phyloP scores from a whole-genome alignment of 2,113 vertebrate species.

The Toxotes chatareus region DNA sequence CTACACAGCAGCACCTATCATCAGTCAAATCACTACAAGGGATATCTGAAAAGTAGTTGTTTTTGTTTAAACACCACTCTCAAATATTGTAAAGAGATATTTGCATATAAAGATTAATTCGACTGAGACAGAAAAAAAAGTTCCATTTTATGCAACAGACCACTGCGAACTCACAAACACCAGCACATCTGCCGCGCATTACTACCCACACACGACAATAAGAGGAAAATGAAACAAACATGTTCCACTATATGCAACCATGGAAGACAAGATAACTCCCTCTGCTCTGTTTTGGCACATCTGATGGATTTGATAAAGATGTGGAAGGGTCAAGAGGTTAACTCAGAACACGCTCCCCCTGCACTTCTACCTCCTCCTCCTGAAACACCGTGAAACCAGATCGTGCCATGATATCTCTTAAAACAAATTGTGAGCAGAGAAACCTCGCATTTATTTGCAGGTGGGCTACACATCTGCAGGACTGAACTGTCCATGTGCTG shows the following conservation, averaged over 20 bases:
- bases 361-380: slow-evolving; percentile 24
- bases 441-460: slow-evolving; percentile 24
- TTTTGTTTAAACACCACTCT: slow-evolving; percentile 10
- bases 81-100: slow-evolving; percentile 23
- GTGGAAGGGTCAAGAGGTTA: slow-evolving; percentile 67
- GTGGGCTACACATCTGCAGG: slow-evolving; percentile 40
- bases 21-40: not conserved
- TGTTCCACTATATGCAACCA: slow-evolving; percentile 60
- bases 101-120: slow-evolving; percentile 37
- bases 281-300: slow-evolving; percentile 49
- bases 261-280: slow-evolving; percentile 61
- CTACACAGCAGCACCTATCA: not conserved
- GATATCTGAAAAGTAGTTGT: not conserved
- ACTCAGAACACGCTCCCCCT: slow-evolving; percentile 61
- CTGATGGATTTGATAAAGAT: slow-evolving; percentile 62
- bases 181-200: slow-evolving; percentile 77
- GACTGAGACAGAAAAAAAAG: slow-evolving; percentile 14
- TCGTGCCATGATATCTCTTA: slow-evolving; percentile 35
- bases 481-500: slow-evolving; percentile 8
- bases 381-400: slow-evolving; percentile 41
- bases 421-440: slow-evolving; percentile 58
- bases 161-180: slow-evolving; percentile 57
- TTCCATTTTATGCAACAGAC: slow-evolving; percentile 44
- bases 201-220: slow-evolving; percentile 69
- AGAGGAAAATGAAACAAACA: slow-evolving; percentile 72